Evolutionary conservation across 1,140 invertebrate species (phyloP).

Genomic region (Drosophila orena): DNA sequence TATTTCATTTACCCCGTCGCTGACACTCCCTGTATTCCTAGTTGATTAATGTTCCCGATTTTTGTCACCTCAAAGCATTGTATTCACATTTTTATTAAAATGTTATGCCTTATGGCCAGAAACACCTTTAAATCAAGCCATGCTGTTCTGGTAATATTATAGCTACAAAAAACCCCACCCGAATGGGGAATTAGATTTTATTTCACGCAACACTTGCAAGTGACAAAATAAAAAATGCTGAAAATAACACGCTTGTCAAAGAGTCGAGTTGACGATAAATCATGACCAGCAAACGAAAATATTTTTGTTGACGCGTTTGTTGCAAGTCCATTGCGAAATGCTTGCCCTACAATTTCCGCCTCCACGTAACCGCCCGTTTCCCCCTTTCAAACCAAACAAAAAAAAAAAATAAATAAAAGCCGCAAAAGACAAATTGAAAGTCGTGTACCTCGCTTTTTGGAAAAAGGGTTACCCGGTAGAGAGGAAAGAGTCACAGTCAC

Average conservation of each 20-base stretch:
- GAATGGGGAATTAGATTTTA: conserved; percentile 39
- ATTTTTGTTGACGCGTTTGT: conserved; percentile 36
- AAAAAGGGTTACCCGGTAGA: conserved; percentile 14
- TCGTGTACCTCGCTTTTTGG: conserved; percentile 25
- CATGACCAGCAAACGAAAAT: conserved; percentile 62
- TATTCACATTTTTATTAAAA: not conserved
- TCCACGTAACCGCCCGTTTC: conserved; percentile 6
- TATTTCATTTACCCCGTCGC: not conserved
- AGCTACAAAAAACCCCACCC: conserved; percentile 21
- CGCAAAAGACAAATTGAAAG: conserved; percentile 50
- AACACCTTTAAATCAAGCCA: conserved; percentile 15
- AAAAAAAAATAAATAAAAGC: conserved; percentile 8
- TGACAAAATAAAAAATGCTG: conserved; percentile 57
- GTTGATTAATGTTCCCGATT: not conserved
- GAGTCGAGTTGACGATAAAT: conserved; percentile 62
- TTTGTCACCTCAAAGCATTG: not conserved
- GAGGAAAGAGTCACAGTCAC: conserved; percentile 42
- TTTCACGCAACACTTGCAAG: conserved; percentile 63
- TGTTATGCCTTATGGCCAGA: not conserved
- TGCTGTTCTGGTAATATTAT: conserved; percentile 52
- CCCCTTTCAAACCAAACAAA: not conserved
- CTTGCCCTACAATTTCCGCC: conserved; percentile 48
- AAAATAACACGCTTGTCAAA: conserved; percentile 71
- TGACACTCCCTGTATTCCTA: conserved; percentile 7
- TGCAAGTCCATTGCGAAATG: conserved; percentile 48